Conservation (phyloP, 2,113 vertebrate genomes). For the Oreotrochilus melanogaster region DNA sequence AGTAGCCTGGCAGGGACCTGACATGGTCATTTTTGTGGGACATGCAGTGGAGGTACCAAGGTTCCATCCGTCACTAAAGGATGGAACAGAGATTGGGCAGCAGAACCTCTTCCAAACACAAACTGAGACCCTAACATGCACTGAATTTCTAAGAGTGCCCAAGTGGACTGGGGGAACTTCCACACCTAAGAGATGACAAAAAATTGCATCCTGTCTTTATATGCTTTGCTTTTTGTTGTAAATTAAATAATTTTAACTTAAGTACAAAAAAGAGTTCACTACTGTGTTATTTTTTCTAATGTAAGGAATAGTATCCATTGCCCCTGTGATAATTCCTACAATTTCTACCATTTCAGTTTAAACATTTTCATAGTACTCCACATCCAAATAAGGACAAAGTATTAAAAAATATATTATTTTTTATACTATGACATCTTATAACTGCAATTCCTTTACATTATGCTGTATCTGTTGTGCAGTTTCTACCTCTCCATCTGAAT, state of each 20-base stretch:
- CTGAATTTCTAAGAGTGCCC: neutral
- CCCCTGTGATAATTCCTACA: neutral
- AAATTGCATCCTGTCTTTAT: neutral
- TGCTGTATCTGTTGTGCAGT: neutral
- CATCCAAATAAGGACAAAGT: neutral
- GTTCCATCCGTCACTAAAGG: neutral
- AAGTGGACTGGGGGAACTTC: neutral
- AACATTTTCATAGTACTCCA: neutral
- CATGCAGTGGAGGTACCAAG: neutral
- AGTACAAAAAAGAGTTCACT: neutral
- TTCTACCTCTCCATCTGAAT: neutral
- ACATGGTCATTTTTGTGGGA: neutral
- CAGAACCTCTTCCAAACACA: neutral
- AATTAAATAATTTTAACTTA: neutral
- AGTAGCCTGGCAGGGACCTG: neutral
- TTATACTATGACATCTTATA: neutral
- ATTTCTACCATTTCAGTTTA: neutral
- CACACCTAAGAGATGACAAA: neutral
- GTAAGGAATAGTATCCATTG: neutral
- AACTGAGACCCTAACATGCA: neutral
- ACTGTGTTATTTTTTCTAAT: neutral
- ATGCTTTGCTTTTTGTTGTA: neutral
- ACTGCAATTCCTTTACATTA: neutral
- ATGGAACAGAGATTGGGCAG: rapidly evolving
- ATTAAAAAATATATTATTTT: neutral